Base-by-base conservation (phyloP, 2,113 vertebrate genomes). In the Aix galericulata region DNA sequence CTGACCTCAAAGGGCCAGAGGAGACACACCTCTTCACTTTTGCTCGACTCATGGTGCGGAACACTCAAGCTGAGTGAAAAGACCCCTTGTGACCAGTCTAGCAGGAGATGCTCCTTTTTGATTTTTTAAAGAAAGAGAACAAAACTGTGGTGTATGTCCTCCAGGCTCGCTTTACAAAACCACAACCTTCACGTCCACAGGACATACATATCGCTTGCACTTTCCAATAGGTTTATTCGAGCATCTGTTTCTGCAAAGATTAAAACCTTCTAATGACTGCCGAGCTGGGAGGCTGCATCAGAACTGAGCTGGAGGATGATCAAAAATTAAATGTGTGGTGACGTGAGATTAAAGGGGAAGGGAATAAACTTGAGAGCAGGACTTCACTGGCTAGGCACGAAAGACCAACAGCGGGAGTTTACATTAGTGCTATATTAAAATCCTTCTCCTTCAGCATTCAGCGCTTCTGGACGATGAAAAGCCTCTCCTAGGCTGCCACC, bases 401-500 rank as follows among this genome's bases (percentile, higher is more conserved):
- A 87, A 91, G n/a, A 64, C 23, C 14, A 87, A 34, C 18, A 79
- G n/a, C 8, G 44, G 53, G 53, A 86, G 20, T 60, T 15, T 82
- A 46, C 34, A 38, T 52, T 59, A 74, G 6, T 87, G 36, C 46
- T 77, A 32, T 80, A 58, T 17, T 66, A 20, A 11, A 85, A 59
- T 50, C 68, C 62, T 93, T 62, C 55, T 67, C 17, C 52, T 66
- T 53, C 88, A 66, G 52, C 62, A 66, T 46, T 5, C 50, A 34
- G 38, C 34, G 52, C 53, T 92, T 88, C 66, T 78, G 50, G 82
- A 76, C 20, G 67, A 82, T 38, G 44, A 89, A 84, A 94, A 94
- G 55, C 83, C 77, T 95, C 82, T 95, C 86, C 91, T 87, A 93
- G 95, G 84, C 84, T 91, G 82, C 84, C 88, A 96, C 90, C 95